A percentile compares a stretch with the other conserved stretches of the same genome.
Evolutionary conservation across 2,888 invertebrate species (phyloP).

Genomic region (Papilio demoleus): DNA sequence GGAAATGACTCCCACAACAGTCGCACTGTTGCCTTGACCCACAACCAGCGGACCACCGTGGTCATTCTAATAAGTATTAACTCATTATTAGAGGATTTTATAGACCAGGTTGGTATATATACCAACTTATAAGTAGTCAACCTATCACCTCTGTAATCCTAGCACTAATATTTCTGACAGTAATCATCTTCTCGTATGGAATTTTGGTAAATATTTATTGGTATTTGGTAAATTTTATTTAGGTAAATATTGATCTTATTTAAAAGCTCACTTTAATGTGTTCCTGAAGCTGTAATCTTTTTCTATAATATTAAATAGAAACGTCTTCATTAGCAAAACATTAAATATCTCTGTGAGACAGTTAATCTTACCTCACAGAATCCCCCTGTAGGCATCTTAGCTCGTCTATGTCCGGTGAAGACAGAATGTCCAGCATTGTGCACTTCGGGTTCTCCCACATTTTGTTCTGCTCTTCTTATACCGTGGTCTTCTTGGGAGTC

Average conservation of each 20-base stretch:
- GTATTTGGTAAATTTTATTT: no score
- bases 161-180: no score
- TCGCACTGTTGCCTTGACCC: conserved; percentile 62
- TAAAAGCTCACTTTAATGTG: no score
- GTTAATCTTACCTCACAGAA: conserved; percentile 74
- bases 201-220: no score
- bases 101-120: not conserved
- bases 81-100: not conserved
- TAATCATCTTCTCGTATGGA: no score
- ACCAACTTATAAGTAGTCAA: no score
- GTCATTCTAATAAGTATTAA: conserved; percentile 61
- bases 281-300: no score
- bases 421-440: conserved; percentile 53
- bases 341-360: no score
- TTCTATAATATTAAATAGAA: no score
- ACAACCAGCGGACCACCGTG: conserved; percentile 73
- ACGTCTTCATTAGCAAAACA: no score
- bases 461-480: conserved; percentile 40
- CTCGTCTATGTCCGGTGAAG: conserved; percentile 49
- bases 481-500: conserved; percentile 55
- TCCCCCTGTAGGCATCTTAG: conserved; percentile 57
- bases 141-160: no score
- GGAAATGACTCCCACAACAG: conserved; percentile 68
- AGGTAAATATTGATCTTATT: no score
- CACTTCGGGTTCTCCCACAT: conserved; percentile 42